Evolutionary conservation across 1,140 invertebrate genomes (phyloP).

Genomic region (Propsilocerus akamusi): DNA sequence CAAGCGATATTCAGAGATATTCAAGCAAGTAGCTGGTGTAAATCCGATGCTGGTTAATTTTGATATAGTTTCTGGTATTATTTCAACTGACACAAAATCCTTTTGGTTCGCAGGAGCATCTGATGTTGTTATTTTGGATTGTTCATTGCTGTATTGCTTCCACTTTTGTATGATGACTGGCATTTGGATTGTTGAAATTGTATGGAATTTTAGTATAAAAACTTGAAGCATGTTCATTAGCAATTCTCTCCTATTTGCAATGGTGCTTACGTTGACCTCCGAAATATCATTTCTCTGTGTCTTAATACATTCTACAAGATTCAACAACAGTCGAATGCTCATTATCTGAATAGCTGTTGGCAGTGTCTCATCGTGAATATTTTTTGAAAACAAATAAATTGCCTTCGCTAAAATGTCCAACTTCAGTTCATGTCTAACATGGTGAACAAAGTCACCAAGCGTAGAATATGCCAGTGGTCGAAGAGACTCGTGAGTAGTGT

Average conservation of each 20-base stretch:
- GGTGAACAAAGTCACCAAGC: slow-evolving; percentile 82
- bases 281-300: slow-evolving; percentile 46
- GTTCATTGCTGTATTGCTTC: slow-evolving; percentile 10
- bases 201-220: slow-evolving; percentile 86
- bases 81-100: slow-evolving; percentile 17
- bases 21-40: slow-evolving; percentile 48
- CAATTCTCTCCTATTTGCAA: slow-evolving; percentile 42
- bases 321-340: slow-evolving; percentile 79
- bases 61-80: neutral
- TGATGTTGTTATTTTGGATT: slow-evolving; percentile 13
- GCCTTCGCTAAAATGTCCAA: slow-evolving; percentile 63
- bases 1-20: slow-evolving; percentile 69
- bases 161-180: slow-evolving; percentile 62
- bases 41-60: slow-evolving; percentile 19
- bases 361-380: slow-evolving; percentile 81
- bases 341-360: slow-evolving; percentile 52
- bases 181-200: slow-evolving; percentile 74
- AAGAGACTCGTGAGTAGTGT: slow-evolving; percentile 81
- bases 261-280: slow-evolving; percentile 31
- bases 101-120: slow-evolving; percentile 21
- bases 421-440: slow-evolving; percentile 66
- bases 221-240: slow-evolving; percentile 79
- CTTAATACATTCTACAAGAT: slow-evolving; percentile 81
- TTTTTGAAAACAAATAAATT: slow-evolving; percentile 80
- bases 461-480: slow-evolving; percentile 80